Evolutionary conservation across 1,140 invertebrate genomes (phyloP).

Genomic region (Lordiphosa collinella): DNA sequence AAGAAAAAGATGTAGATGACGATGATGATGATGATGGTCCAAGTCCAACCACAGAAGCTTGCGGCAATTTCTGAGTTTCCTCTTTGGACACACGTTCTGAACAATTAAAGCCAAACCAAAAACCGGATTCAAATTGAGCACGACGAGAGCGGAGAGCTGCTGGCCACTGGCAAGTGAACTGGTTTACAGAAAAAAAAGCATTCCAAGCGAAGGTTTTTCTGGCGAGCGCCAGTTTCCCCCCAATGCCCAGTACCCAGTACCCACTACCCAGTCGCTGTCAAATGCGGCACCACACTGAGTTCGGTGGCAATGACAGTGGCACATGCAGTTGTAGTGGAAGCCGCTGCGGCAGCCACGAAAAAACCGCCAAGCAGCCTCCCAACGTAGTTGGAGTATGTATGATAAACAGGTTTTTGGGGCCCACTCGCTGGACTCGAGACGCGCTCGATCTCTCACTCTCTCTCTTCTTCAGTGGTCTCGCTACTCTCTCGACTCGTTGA

Average conservation of each 20-base stretch:
- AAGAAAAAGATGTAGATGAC: conserved; percentile 61
- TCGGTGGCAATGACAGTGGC: conserved; percentile 80
- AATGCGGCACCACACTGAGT: conserved; percentile 79
- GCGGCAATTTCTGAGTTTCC: conserved; percentile 69
- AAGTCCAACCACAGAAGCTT: conserved; percentile 68
- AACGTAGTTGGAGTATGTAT: conserved; percentile 38
- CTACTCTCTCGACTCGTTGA: conserved; percentile 41
- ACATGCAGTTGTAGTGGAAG: conserved; percentile 79
- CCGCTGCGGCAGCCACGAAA: conserved; percentile 55
- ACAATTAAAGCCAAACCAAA: conserved; percentile 65
- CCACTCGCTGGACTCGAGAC: conserved; percentile 7
- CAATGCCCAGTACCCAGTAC: conserved; percentile 5
- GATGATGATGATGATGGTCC: conserved; percentile 36
- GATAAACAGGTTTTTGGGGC: conserved; percentile 24
- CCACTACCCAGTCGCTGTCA: conserved; percentile 2
- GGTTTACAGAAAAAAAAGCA: conserved; percentile 63
- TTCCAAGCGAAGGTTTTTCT: conserved; percentile 63
- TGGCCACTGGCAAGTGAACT: conserved; percentile 77
- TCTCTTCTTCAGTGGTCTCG: conserved; percentile 43
- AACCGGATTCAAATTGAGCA: conserved; percentile 72
- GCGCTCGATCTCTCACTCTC: conserved; percentile 9
- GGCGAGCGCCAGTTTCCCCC: conserved; percentile 21
- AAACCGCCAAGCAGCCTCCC: conserved; percentile 64
- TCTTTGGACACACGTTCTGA: conserved; percentile 70
- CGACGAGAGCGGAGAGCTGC: conserved; percentile 42